Percentiles rank a stretch among this genome's conserved stretches.
Conservation (phyloP, 2,113 vertebrate species). For the Centropus unirufus region DNA sequence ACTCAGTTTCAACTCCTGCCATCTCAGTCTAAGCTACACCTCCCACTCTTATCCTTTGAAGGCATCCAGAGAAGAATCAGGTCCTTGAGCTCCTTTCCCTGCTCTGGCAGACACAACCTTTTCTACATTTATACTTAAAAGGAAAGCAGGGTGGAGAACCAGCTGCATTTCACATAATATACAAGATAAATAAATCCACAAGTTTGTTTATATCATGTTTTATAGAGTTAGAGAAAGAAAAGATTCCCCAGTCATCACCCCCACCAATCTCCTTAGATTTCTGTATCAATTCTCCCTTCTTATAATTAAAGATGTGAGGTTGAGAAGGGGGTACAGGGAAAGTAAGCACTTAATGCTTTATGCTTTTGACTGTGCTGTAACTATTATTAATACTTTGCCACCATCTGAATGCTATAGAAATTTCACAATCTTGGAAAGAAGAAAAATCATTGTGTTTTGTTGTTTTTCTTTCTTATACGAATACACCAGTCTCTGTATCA, state of each 20-base stretch:
- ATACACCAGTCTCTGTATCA: not conserved
- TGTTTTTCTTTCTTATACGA: not conserved
- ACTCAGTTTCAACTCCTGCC: not conserved
- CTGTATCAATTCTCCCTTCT: not conserved
- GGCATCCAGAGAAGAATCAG: not conserved
- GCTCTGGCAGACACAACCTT: not conserved
- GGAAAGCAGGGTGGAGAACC: not conserved
- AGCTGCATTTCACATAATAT: not conserved
- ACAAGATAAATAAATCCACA: not conserved
- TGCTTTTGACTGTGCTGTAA: not conserved
- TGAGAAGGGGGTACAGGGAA: not conserved
- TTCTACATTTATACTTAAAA: conserved; percentile 16
- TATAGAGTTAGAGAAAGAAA: not conserved
- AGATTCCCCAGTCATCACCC: not conserved
- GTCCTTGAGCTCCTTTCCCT: not conserved
- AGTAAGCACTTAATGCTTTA: not conserved
- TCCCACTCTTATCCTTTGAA: conserved; percentile 22
- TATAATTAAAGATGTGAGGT: not conserved
- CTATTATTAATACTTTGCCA: not conserved
- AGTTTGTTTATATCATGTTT: not conserved
- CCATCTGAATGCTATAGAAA: not conserved
- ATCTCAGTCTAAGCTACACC: not conserved
- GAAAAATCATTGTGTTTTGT: not conserved
- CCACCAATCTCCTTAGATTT: not conserved
- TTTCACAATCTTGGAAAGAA: not conserved